These are phyloP conservation scores for Lacanobia wlatinum DNA, from an alignment of 2,888 invertebrate genomes.

Conservation along the genomic window DNA sequence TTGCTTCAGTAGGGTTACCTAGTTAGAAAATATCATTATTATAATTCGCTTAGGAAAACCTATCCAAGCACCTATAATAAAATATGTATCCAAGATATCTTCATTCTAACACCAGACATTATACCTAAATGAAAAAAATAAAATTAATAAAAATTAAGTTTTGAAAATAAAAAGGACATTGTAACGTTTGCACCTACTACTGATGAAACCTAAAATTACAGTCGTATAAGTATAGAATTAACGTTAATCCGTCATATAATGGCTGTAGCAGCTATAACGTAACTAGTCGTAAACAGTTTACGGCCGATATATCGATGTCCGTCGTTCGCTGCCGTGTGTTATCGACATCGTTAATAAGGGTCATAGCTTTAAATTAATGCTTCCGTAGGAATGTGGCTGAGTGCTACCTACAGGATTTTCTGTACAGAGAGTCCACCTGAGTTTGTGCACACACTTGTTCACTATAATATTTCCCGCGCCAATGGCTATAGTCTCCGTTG, in stretches of 20 bases:
- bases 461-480: no score
- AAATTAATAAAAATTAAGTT: no score
- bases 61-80: background rate
- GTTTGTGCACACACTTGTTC: background rate
- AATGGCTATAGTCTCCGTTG: no score
- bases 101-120: no score
- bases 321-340: conserved; percentile 15
- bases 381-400: background rate
- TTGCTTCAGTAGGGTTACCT: no score
- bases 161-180: background rate
- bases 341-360: conserved; percentile 5
- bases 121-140: no score
- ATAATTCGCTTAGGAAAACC: background rate
- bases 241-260: background rate
- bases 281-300: conserved; percentile 53
- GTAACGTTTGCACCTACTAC: conserved; percentile 8
- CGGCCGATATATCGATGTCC: conserved; percentile 9
- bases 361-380: background rate
- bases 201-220: background rate
- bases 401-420: background rate
- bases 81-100: no score
- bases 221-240: conserved; percentile 11
- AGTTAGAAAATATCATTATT: background rate
- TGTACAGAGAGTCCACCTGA: background rate
- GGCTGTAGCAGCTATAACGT: background rate